Conservation (phyloP, 2,113 vertebrate genomes). For the Paraplagusia blochii region DNA sequence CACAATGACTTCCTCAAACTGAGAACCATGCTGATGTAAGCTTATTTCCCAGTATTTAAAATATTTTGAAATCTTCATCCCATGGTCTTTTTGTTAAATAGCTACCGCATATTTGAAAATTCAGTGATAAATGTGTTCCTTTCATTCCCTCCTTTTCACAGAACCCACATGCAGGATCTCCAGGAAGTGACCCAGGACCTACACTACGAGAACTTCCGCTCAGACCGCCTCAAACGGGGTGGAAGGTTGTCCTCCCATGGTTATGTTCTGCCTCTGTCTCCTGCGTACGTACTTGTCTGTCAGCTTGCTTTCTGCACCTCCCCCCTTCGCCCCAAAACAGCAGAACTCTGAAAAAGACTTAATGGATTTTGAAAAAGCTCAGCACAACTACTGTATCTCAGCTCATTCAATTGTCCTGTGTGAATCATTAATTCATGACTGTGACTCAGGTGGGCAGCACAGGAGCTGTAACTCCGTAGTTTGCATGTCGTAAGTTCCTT, state of each 20-base stretch:
- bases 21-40: conserved; percentile 98
- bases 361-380: neutral
- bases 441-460: conserved; percentile 26
- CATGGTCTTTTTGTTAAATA: too few relatives aligned
- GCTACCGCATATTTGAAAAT: too few relatives aligned
- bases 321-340: conserved; percentile 60
- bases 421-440: neutral
- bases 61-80: too few relatives aligned
- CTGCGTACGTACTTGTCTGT: conserved; percentile 71
- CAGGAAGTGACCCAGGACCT: conserved; percentile 99
- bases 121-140: too few relatives aligned
- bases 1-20: conserved; percentile 98
- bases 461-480: conserved; percentile 31
- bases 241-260: conserved; percentile 85
- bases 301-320: conserved; percentile 65
- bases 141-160: conserved; percentile 47
- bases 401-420: conserved; percentile 4
- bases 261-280: conserved; percentile 75
- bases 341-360: conserved; percentile 9
- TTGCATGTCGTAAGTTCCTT: conserved; percentile 35
- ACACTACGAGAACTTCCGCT: conserved; percentile 99
- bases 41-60: too few relatives aligned
- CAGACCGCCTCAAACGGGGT: conserved; percentile 93
- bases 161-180: conserved; percentile 98
- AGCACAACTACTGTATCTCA: neutral